Conservation (phyloP, 2,888 invertebrate genomes). For the Autographa gamma region DNA sequence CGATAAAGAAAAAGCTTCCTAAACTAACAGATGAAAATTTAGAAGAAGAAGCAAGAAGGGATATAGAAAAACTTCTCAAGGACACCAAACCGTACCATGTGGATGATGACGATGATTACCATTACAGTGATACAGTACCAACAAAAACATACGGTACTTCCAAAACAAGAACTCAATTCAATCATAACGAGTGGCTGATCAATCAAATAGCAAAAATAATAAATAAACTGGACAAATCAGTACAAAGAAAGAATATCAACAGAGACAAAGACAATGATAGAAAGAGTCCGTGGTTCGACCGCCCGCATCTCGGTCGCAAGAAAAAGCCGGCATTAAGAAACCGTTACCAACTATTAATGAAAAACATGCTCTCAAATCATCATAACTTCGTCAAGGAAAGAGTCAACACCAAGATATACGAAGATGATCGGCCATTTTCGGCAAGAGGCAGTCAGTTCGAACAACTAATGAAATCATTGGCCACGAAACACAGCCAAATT, state of each 20-base stretch:
- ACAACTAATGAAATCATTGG: neutral
- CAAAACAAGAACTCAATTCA: neutral
- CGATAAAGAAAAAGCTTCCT: neutral
- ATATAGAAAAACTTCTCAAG: slow-evolving; percentile 23
- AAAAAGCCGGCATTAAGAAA: neutral
- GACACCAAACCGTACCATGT: neutral
- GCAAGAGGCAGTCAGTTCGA: neutral
- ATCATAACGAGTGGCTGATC: neutral
- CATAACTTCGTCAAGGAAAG: neutral
- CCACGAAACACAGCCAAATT: neutral
- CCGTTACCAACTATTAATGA: neutral
- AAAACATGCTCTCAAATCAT: neutral
- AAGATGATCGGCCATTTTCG: too few species aligned
- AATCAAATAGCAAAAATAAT: slow-evolving; percentile 10
- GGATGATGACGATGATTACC: neutral
- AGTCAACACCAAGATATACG: neutral
- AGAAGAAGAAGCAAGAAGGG: slow-evolving; percentile 34
- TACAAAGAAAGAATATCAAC: neutral
- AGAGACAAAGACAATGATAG: neutral
- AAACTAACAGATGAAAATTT: slow-evolving; percentile 10
- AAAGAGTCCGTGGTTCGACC: neutral
- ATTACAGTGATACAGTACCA: neutral
- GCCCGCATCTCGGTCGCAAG: neutral
- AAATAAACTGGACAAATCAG: neutral
- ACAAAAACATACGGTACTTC: neutral